Percentiles rank a stretch among this genome's conserved stretches.
Conservation (phyloP, 2,888 invertebrate species). For the Ecdyonurus torrentis region DNA sequence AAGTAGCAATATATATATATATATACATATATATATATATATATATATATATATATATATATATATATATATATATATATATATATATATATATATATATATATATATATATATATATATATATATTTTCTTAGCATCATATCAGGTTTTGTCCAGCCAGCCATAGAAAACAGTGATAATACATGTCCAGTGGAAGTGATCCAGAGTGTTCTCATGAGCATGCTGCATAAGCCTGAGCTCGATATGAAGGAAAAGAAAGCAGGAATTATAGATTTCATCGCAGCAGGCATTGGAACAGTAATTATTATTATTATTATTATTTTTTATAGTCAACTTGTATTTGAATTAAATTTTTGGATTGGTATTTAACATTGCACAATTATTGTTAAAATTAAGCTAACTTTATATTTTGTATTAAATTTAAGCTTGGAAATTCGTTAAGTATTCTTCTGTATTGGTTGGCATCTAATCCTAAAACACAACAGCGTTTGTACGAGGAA, state of each 20-base stretch:
- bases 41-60: neutral
- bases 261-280: conserved; percentile 70
- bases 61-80: neutral
- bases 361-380: neutral
- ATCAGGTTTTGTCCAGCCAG: conserved; percentile 57
- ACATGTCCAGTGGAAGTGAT: conserved; percentile 39
- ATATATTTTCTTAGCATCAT: conserved; percentile 39
- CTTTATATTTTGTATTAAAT: too few species aligned
- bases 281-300: conserved; percentile 75
- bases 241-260: conserved; percentile 70
- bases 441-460: conserved; percentile 60
- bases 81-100: neutral
- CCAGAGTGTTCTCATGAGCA: conserved; percentile 56
- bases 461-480: conserved; percentile 47
- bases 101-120: neutral
- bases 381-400: too few species aligned
- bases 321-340: conserved; percentile 10
- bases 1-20: neutral
- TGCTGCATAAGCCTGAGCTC: conserved; percentile 49
- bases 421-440: conserved; percentile 60
- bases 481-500: conserved; percentile 47
- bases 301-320: too few species aligned
- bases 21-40: neutral
- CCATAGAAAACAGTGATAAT: conserved; percentile 35
- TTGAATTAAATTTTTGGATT: conserved; percentile 1